phyloP scores from a whole-genome alignment of 2,797 vertebrate genomes.

The Pangasius macronema region DNA sequence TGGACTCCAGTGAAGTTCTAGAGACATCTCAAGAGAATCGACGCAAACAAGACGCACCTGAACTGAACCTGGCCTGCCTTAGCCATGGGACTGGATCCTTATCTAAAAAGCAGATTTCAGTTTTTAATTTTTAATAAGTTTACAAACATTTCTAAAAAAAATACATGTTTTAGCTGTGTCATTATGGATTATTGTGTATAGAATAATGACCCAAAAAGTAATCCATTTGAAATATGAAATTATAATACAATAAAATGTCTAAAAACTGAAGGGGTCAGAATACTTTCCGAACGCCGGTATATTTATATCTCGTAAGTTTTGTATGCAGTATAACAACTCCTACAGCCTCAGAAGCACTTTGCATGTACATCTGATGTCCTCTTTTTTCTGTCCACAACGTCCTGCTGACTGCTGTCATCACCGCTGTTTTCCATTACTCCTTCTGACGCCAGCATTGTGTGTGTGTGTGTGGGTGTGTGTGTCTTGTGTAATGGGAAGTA shows the following conservation, averaged over 20 bases:
- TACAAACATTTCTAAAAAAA: not conserved
- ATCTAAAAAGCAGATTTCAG: not conserved
- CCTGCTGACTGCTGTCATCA: not conserved
- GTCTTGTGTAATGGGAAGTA: conserved; percentile 23
- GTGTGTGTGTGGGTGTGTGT: not conserved
- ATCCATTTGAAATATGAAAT: not conserved
- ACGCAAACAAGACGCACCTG: not conserved
- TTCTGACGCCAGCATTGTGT: not conserved
- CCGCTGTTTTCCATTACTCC: not conserved
- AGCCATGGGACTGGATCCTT: not conserved
- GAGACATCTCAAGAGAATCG: not conserved
- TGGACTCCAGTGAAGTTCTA: not conserved
- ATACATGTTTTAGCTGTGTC: not conserved
- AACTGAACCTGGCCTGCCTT: not conserved
- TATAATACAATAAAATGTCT: not conserved
- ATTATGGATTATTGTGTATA: not conserved
- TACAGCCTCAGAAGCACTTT: not conserved
- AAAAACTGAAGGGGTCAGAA: too few species aligned
- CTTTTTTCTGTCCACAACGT: not conserved
- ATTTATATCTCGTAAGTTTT: not conserved
- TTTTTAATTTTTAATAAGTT: not conserved
- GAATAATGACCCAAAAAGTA: not conserved
- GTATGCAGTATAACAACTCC: too few species aligned
- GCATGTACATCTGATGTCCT: not conserved
- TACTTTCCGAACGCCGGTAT: too few species aligned